phyloP scores from a whole-genome alignment of 2,113 vertebrate species.

The Pogonocichla stellata region DNA sequence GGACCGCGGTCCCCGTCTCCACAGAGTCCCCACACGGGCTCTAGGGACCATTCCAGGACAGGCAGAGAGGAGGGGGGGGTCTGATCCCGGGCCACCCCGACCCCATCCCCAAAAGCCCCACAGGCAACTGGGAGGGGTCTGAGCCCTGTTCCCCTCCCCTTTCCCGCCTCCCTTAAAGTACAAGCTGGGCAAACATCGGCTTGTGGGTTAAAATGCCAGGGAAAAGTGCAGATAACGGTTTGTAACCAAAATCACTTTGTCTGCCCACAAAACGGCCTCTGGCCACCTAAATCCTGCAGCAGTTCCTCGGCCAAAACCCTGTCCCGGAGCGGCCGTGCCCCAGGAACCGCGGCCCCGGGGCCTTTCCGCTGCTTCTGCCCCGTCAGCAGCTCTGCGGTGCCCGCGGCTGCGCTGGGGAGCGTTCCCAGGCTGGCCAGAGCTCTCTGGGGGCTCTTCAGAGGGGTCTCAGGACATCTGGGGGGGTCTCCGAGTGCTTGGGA shows the following conservation, averaged over 20 bases:
- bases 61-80: not conserved
- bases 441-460: fast-evolving
- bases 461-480: not conserved
- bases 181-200: not conserved
- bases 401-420: fast-evolving
- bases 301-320: not conserved
- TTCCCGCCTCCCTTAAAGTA: not conserved
- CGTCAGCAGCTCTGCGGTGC: slow-evolving; percentile 39
- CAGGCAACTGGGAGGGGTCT: fast-evolving
- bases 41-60: not conserved
- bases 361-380: slow-evolving; percentile 17
- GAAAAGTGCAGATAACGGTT: not conserved
- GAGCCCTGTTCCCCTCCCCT: fast-evolving
- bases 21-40: fast-evolving
- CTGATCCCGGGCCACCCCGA: not conserved
- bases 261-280: not conserved
- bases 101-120: not conserved
- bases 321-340: not conserved
- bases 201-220: not conserved
- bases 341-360: not conserved
- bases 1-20: not conserved
- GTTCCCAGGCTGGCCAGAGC: not conserved
- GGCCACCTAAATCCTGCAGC: not conserved
- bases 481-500: not conserved
- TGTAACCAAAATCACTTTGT: slow-evolving; percentile 18